phyloP scores from a whole-genome alignment of 2,888 invertebrate genomes.

The Deilephila porcellus region DNA sequence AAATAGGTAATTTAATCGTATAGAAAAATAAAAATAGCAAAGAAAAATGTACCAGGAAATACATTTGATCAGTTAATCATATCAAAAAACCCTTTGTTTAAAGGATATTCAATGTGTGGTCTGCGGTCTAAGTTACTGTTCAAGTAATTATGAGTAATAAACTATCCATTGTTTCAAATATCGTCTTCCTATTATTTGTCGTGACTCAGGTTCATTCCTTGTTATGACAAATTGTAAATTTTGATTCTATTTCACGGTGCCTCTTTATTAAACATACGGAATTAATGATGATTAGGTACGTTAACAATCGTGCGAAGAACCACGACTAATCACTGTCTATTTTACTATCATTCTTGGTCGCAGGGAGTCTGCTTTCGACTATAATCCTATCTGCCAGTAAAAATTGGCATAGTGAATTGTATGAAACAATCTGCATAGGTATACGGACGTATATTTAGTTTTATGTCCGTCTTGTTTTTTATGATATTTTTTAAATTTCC shows the following conservation, averaged over 20 bases:
- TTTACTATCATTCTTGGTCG: no score
- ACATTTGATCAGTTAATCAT: conserved; percentile 16
- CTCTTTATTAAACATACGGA: neutral
- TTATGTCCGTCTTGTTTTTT: no score
- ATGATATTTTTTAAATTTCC: no score
- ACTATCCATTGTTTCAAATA: conserved; percentile 57
- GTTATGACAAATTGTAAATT: neutral
- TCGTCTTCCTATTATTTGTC: conserved; percentile 43
- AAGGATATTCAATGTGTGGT: conserved; percentile 39
- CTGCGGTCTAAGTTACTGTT: conserved; percentile 41
- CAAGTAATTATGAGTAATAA: conserved; percentile 43
- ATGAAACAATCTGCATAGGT: no score
- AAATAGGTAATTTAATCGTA: neutral
- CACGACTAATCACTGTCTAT: no score
- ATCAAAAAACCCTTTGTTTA: conserved; percentile 25
- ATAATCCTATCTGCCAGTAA: no score
- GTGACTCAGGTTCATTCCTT: conserved; percentile 48
- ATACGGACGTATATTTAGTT: no score
- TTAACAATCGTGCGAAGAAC: no score
- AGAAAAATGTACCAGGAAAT: neutral
- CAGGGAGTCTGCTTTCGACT: no score
- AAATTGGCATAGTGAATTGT: no score
- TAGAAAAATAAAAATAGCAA: neutral
- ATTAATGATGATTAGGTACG: neutral
- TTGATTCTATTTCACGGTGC: neutral